Evolutionary conservation across 2,797 vertebrate species (phyloP), one percentile per base, ranked within the genome.

Genomic region (Antrozous pallidus): DNA sequence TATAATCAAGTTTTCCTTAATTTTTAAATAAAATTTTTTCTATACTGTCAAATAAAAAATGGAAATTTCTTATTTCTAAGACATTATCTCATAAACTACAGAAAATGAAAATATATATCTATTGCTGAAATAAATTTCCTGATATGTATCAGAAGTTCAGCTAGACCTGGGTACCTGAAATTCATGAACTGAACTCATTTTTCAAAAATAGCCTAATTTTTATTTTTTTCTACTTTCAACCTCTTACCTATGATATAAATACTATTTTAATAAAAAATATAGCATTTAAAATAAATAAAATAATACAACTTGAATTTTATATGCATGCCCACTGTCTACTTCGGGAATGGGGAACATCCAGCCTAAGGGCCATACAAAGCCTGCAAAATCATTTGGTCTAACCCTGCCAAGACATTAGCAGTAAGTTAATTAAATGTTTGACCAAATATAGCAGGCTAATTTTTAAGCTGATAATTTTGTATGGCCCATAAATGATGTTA

Each of bases 261-360:
- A 80, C 11, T 88, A 84, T 33, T 88, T 84, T 89, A 93, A 79
- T 42, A 71, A 20, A 85, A 67, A 47, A 81, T n/a, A 78, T 2
- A 71, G 61, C 7, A 91, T 88, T 71, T 92, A 26, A 96, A 94
- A 78, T 91, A 87, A 85, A 84, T 38, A 61, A 67, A 83, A 82
- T 38, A 61, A 67, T 67, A 82, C 5, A 79, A 83, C 6, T 56
- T 83, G 49, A 89, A 14, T 49, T 84, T 80, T 75, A 73, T 26
- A 67, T 71, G 22, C 70, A 47, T 22, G 31, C 13, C 24, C 28
- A 54, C 18, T 73, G 40, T 79, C 31, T 69, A 71, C 16, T 81
- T 77, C 28, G 0, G 58, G 28, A 28, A 61, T 31, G 26, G 58
- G 58, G 12, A 61, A 61, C 2, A 2, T 31, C 6, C 58, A 61